These are phyloP conservation scores for Mastacembelus armatus DNA, from an alignment of 2,797 vertebrate genomes.

Conservation along the genomic window DNA sequence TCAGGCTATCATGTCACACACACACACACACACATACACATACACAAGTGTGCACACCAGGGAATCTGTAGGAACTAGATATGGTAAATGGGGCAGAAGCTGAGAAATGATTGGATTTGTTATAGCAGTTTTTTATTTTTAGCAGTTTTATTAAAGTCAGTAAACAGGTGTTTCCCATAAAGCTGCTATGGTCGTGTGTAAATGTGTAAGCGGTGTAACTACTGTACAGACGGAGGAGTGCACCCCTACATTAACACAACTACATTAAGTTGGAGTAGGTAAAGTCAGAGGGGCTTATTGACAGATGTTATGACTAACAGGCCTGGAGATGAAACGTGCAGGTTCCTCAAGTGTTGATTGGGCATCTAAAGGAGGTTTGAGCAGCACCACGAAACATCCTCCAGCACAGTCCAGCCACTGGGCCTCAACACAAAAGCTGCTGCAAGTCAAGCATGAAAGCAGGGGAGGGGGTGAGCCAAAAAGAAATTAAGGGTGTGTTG, in stretches of 20 bases:
- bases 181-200: background rate
- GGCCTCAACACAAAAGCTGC: slow-evolving; percentile 74
- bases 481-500: slow-evolving; percentile 73
- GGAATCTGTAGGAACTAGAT: slow-evolving; percentile 23
- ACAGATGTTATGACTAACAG: slow-evolving; percentile 71
- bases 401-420: slow-evolving; percentile 30
- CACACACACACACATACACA: slow-evolving; percentile 14
- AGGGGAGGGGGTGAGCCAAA: slow-evolving; percentile 62
- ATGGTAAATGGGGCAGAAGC: slow-evolving; percentile 19
- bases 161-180: slow-evolving; percentile 2
- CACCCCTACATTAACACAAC: slow-evolving; percentile 2
- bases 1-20: slow-evolving; percentile 64
- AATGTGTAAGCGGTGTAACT: slow-evolving; percentile 8
- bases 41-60: slow-evolving; percentile 21
- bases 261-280: background rate
- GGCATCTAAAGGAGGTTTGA: slow-evolving; percentile 68
- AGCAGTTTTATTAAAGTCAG: background rate
- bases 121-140: background rate
- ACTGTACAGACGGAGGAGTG: slow-evolving; percentile 2
- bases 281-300: slow-evolving; percentile 65
- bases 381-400: slow-evolving; percentile 57
- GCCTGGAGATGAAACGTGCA: slow-evolving; percentile 66
- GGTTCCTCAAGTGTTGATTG: slow-evolving; percentile 71
- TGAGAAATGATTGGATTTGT: slow-evolving; percentile 39
- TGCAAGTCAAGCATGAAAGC: slow-evolving; percentile 82